These are phyloP conservation scores for Eptesicus fuscus DNA, from an alignment of 2,113 vertebrate genomes.

Conservation along the genomic window DNA sequence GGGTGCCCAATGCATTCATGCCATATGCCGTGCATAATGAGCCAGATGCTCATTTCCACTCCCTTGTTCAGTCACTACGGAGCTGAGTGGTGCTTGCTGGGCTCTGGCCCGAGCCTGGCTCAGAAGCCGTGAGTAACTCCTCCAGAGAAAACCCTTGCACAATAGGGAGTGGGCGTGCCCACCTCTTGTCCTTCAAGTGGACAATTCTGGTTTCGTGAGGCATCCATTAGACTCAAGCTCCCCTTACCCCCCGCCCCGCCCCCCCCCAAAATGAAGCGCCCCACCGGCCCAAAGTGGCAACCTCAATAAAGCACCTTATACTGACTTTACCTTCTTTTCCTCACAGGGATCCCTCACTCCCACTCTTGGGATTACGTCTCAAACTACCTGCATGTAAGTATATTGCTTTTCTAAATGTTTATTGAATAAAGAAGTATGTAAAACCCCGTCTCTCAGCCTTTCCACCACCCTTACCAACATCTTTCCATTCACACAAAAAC, in stretches of 20 bases:
- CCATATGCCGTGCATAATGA: neutral
- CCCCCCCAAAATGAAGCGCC: neutral
- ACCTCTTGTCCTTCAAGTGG: neutral
- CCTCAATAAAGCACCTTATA: neutral
- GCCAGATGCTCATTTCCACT: constrained; percentile 18
- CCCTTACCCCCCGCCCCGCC: too few relatives aligned
- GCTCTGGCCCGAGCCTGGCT: neutral
- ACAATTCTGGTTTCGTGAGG: neutral
- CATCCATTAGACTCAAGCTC: neutral
- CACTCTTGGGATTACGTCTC: neutral
- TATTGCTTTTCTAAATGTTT: neutral
- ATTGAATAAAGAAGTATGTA: neutral
- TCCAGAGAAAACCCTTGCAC: neutral
- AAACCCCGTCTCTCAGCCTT: neutral
- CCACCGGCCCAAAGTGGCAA: neutral
- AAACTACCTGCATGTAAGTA: neutral
- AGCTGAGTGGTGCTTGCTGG: neutral
- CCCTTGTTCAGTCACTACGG: neutral
- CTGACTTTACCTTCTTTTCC: neutral
- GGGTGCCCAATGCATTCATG: neutral
- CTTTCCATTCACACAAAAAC: neutral
- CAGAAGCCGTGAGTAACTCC: neutral
- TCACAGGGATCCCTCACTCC: neutral
- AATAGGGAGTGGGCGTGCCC: neutral
- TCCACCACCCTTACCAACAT: neutral